Conservation (phyloP, 2,797 vertebrate genomes). For the Tympanoctomys barrerae region DNA sequence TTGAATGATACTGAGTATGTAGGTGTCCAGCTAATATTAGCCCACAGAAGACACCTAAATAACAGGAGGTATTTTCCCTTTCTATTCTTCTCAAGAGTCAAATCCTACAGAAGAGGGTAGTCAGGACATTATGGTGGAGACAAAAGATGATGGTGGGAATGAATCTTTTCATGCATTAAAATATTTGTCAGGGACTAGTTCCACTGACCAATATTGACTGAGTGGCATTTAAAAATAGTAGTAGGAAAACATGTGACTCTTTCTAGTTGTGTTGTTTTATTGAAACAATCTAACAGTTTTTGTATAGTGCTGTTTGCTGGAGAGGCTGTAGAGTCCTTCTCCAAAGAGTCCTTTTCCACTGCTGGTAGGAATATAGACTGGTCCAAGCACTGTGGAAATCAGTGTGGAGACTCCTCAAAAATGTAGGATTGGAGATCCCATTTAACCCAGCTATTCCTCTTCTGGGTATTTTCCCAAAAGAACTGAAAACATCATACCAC, state of each 20-base stretch:
- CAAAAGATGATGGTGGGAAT: neutral
- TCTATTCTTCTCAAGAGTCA: neutral
- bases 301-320: neutral
- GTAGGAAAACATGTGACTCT: neutral
- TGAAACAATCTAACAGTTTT: neutral
- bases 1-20: neutral
- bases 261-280: slow-evolving; percentile 31
- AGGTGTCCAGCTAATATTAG: neutral
- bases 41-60: neutral
- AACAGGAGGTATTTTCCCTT: neutral
- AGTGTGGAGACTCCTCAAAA: too few relatives aligned
- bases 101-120: neutral
- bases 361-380: too few relatives aligned
- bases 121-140: neutral
- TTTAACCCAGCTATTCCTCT: too few relatives aligned
- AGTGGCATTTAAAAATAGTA: neutral
- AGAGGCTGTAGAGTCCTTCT: too few relatives aligned
- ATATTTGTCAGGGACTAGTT: neutral
- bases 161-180: neutral
- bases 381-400: too few relatives aligned
- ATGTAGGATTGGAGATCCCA: too few relatives aligned
- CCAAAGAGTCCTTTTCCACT: too few relatives aligned
- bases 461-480: too few relatives aligned
- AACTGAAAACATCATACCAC: too few relatives aligned
- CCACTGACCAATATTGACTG: neutral